A percentile compares a stretch with the other conserved stretches of the same genome.
phyloP scores from a whole-genome alignment of 2,113 vertebrate species.

The Podocnemis expansa region DNA sequence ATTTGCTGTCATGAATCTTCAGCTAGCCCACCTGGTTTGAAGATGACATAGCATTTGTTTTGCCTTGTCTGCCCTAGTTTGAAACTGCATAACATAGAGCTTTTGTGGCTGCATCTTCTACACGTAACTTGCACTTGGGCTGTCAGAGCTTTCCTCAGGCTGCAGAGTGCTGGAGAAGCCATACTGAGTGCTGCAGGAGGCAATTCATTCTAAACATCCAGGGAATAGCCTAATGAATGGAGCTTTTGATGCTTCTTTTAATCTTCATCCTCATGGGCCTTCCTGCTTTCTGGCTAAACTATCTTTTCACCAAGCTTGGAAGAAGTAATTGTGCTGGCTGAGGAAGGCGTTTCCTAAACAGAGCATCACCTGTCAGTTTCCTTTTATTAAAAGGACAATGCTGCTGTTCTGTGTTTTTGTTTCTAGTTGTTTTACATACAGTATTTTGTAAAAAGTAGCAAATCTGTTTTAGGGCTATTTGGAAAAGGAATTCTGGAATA shows the following conservation, averaged over 20 bases:
- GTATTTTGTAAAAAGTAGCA: not conserved
- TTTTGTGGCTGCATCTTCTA: not conserved
- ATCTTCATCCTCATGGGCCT: slow-evolving; percentile 6
- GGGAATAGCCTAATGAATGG: slow-evolving; percentile 49
- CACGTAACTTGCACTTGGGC: not conserved
- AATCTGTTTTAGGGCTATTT: not conserved
- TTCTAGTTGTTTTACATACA: slow-evolving; percentile 19
- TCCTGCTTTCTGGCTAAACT: slow-evolving; percentile 54
- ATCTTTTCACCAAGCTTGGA: slow-evolving; percentile 19
- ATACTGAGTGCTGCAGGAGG: slow-evolving; percentile 8
- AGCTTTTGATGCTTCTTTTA: slow-evolving; percentile 32
- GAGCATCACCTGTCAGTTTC: not conserved
- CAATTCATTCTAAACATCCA: not conserved
- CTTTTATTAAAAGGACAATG: not conserved
- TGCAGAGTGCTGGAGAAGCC: not conserved
- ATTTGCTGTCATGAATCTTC: not conserved
- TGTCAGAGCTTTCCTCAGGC: not conserved
- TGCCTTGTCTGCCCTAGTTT: not conserved
- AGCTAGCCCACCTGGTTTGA: slow-evolving; percentile 28
- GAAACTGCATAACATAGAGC: slow-evolving; percentile 7
- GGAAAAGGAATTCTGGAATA: not conserved
- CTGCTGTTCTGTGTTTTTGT: not conserved
- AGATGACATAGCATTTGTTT: not conserved
- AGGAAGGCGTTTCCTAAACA: slow-evolving; percentile 6
- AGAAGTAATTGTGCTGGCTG: slow-evolving; percentile 45